Evolutionary conservation across 2,113 vertebrate genomes (phyloP).

Genomic region (Prunella fulvescens): DNA sequence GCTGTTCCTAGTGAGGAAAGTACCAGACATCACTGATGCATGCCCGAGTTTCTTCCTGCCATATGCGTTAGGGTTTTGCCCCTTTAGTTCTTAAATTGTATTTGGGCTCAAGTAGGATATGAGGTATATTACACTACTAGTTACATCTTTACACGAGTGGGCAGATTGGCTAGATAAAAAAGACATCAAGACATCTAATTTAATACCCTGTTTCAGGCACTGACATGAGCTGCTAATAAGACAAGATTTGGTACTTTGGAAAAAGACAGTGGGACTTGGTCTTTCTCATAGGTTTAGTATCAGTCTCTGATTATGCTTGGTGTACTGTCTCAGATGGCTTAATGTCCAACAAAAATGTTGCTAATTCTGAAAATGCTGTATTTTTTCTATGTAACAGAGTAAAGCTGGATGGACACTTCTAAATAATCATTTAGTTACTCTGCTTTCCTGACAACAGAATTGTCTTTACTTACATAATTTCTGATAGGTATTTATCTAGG

Average conservation of each 20-base stretch:
- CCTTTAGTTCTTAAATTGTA: background rate
- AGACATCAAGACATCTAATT: background rate
- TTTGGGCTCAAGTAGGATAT: background rate
- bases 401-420: background rate
- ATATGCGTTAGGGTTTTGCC: accelerated
- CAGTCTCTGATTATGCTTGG: background rate
- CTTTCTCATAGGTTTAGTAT: accelerated
- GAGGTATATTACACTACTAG: background rate
- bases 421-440: background rate
- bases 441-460: background rate
- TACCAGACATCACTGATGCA: background rate
- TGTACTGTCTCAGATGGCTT: background rate
- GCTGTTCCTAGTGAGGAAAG: background rate
- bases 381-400: background rate
- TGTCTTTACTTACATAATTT: background rate
- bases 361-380: background rate
- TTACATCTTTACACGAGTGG: background rate
- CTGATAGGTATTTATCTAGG: background rate
- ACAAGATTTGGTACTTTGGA: background rate
- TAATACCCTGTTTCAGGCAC: background rate
- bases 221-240: background rate
- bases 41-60: background rate
- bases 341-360: background rate
- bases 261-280: background rate
- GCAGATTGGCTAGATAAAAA: background rate